These are phyloP conservation scores for Cynopterus brachyotis DNA, from an alignment of 2,113 vertebrate genomes.

Conservation along the genomic window DNA sequence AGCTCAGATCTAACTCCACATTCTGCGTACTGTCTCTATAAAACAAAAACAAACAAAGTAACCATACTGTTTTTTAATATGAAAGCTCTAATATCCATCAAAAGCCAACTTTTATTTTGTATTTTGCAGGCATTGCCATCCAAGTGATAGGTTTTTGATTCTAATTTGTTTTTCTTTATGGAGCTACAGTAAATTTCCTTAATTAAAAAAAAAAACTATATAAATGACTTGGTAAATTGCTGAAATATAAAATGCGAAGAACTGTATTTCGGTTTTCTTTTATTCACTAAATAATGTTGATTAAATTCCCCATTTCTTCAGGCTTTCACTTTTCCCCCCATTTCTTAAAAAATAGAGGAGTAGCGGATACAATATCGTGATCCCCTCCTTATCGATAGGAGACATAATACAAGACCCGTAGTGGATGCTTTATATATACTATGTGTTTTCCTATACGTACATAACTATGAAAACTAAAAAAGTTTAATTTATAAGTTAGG, in stretches of 20 bases:
- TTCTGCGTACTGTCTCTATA: neutral
- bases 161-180: neutral
- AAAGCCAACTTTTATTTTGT: neutral
- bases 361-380: neutral
- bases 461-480: neutral
- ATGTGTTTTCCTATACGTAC: neutral
- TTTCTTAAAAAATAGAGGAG: neutral
- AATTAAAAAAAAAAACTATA: neutral
- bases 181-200: neutral
- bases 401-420: neutral
- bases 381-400: too few species aligned
- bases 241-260: neutral
- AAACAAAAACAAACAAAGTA: neutral
- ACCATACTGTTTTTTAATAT: neutral
- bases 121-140: neutral
- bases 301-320: neutral
- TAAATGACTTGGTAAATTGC: neutral
- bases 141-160: neutral
- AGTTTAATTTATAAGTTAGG: neutral
- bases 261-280: conserved; percentile 24
- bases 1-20: neutral
- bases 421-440: neutral
- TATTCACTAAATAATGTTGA: neutral
- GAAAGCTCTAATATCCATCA: neutral
- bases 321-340: neutral